phyloP scores from a whole-genome alignment of 1,140 invertebrate genomes.

The Medauroidea extradentata region DNA sequence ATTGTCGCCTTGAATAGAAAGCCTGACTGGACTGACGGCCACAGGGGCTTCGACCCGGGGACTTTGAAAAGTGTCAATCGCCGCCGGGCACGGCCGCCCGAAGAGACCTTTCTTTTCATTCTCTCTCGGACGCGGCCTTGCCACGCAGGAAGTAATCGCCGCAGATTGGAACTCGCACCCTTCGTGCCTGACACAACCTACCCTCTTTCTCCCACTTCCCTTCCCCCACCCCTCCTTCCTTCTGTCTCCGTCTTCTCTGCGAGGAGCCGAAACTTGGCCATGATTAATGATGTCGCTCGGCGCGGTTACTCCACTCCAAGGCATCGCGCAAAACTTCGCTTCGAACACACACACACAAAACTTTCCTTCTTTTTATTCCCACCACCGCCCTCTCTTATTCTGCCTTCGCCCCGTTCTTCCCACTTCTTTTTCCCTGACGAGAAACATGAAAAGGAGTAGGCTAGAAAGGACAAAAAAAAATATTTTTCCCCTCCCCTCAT shows the following conservation, averaged over 20 bases:
- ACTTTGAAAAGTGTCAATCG: too few species aligned
- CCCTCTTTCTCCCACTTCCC: background rate
- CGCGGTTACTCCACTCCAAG: conserved; percentile 47
- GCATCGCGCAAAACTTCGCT: conserved; percentile 44
- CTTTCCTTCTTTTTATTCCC: conserved; percentile 13
- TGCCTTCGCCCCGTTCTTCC: too few species aligned
- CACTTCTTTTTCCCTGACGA: conserved; percentile 29
- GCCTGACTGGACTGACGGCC: too few species aligned
- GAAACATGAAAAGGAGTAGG: conserved; percentile 25
- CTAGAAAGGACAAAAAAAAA: conserved; percentile 33
- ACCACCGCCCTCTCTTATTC: conserved; percentile 37
- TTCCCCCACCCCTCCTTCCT: background rate
- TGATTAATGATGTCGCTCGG: conserved; percentile 56
- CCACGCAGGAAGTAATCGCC: too few species aligned
- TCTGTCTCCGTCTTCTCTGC: too few species aligned
- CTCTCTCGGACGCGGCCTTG: too few species aligned
- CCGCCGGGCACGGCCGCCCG: too few species aligned
- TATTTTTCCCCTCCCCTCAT: too few species aligned
- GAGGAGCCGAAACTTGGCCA: conserved; percentile 51
- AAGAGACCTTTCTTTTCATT: too few species aligned
- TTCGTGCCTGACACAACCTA: conserved; percentile 4
- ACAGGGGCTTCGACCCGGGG: too few species aligned
- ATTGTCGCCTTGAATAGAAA: too few species aligned
- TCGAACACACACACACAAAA: conserved; percentile 30
- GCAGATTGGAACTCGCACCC: too few species aligned